Evolutionary conservation across 2,888 invertebrate species (phyloP), one percentile per base, ranked within the genome.

Genomic region (Drosophila mettleri): DNA sequence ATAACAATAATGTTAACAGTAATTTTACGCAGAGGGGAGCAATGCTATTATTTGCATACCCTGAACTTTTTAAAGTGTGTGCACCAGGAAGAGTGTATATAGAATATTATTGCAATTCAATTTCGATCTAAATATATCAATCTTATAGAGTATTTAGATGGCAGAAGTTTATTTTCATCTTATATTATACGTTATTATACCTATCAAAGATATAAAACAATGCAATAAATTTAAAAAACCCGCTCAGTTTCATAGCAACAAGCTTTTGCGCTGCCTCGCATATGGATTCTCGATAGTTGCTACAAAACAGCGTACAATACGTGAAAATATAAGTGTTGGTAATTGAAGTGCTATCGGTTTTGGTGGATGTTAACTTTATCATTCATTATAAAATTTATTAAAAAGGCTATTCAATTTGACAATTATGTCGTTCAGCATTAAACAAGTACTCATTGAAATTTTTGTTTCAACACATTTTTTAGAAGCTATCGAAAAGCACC

Each of bases 1-100:
- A 54, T 43, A 43, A 43, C 43, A 43, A 54, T 54, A 43, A 33
- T 54, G 54, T 33, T 27, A 43, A 43, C 54, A 54, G 54, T 54
- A 33, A 54, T 33, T 34, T 34, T 54, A 33, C 41, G 41, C 24
- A 54, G 1, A 31, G 16, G 1, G 10, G 31, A 8, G 41, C 33
- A 33, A 27, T 43, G 39, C 20, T 29, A 20, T 18, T 27, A 24
- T 29, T 18, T 54, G 16, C 10, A 43, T 54, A 43, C 54, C 16
- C 54, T 43, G 22, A 24, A 49, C 6, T n/a, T 49, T 33, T n/a
- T 2, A 49, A 34, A 34, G 34, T 4, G 33, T n/a, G 33, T 34
- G 33, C 22, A 22, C n/a, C 33, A 34, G 49, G 49, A 49, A 49
- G 49, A 34, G 7, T 2, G 22, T 46, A 20, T 49, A 16, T 27